Evolutionary conservation across 2,888 invertebrate species (phyloP).

Genomic region (Ferdinandea cuprea): DNA sequence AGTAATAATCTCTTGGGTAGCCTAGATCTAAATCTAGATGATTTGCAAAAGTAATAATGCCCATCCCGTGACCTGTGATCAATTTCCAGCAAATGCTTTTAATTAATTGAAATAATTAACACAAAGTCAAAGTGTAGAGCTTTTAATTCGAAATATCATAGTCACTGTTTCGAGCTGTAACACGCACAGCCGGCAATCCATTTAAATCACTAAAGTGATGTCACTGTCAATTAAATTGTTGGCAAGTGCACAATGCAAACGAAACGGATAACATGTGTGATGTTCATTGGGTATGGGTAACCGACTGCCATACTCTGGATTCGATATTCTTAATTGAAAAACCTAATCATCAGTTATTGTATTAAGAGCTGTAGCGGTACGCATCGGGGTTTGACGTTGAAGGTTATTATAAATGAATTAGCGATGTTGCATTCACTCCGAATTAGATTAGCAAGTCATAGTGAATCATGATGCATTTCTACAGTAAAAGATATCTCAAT

Average conservation of each 20-base stretch:
- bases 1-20: background rate
- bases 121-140: background rate
- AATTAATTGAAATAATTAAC: background rate
- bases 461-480: too few relatives aligned
- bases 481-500: too few relatives aligned
- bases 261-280: background rate
- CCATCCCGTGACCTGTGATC: background rate
- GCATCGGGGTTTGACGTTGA: too few relatives aligned
- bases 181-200: background rate
- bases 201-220: background rate
- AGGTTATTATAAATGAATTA: conserved; percentile 4
- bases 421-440: background rate
- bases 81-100: background rate
- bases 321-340: background rate
- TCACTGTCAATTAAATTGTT: background rate
- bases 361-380: background rate
- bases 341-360: background rate
- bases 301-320: background rate
- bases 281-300: background rate
- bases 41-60: background rate
- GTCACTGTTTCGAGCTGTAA: background rate
- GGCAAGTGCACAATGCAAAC: background rate
- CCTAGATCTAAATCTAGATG: background rate
- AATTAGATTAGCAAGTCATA: too few relatives aligned
- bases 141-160: background rate